Conservation (phyloP, 2,113 vertebrate species). For the Oceanodroma tethys region DNA sequence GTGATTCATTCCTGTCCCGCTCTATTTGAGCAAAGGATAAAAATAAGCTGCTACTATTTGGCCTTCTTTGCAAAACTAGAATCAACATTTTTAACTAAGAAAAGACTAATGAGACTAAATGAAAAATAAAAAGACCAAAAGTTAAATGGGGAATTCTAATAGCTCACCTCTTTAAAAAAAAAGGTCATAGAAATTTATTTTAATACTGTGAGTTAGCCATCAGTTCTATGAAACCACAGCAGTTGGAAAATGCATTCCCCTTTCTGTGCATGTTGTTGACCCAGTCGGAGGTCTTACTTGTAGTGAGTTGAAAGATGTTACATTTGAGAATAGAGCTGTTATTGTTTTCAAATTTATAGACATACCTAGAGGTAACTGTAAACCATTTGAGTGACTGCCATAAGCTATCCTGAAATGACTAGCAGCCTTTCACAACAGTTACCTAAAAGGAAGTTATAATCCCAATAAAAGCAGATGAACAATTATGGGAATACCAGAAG, state of each 20-base stretch:
- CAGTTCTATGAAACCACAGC: neutral
- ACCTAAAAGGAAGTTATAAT: neutral
- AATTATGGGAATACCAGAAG: neutral
- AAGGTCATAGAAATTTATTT: neutral
- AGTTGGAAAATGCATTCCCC: neutral
- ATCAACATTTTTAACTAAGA: slow-evolving; percentile 7
- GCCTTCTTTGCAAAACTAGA: neutral
- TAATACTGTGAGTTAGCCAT: neutral
- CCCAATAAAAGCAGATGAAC: neutral
- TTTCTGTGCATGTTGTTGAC: neutral
- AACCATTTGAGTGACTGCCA: neutral
- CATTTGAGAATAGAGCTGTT: neutral
- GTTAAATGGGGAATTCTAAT: neutral
- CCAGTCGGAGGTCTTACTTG: neutral
- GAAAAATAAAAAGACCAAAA: neutral
- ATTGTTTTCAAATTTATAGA: slow-evolving; percentile 14
- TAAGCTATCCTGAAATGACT: neutral
- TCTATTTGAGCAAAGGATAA: neutral
- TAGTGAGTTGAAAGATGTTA: neutral
- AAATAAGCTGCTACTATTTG: neutral
- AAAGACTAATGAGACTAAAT: neutral
- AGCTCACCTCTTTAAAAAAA: neutral
- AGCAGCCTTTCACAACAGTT: neutral
- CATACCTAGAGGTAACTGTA: neutral
- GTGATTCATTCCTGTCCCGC: neutral